Evolutionary conservation across 2,888 invertebrate genomes (phyloP).

Genomic region (Drosophila quinaria): DNA sequence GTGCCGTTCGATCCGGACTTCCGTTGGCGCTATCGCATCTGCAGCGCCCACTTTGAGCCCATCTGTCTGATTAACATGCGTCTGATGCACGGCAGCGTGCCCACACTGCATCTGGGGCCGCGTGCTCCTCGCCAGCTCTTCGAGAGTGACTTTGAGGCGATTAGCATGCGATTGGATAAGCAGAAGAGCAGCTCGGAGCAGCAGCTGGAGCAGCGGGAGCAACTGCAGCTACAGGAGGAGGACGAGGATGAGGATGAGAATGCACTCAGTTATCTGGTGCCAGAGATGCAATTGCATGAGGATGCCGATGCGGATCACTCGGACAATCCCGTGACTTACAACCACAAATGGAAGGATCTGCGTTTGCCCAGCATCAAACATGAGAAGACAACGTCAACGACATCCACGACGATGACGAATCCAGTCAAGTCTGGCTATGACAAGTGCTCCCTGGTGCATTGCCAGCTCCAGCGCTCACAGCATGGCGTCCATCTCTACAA

Average conservation of each 20-base stretch:
- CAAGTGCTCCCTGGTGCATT: constrained; percentile 70
- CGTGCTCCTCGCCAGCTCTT: constrained; percentile 61
- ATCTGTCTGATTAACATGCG: constrained; percentile 65
- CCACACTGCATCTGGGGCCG: constrained; percentile 69
- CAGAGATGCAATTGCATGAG: constrained; percentile 55
- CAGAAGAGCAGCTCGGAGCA: constrained; percentile 14
- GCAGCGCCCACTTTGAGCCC: constrained; percentile 75
- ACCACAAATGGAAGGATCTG: constrained; percentile 29
- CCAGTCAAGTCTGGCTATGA: constrained; percentile 73
- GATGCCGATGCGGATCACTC: constrained; percentile 19
- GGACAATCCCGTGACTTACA: constrained; percentile 4
- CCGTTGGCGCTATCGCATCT: constrained; percentile 79
- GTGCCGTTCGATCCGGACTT: constrained; percentile 66
- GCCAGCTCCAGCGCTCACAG: constrained; percentile 66
- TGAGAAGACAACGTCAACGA: constrained; percentile 18
- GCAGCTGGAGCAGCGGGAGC: not conserved
- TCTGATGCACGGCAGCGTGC: constrained; percentile 73
- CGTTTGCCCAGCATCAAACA: constrained; percentile 43
- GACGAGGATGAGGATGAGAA: constrained; percentile 32
- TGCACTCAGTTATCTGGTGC: constrained; percentile 39
- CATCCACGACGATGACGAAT: constrained; percentile 36
- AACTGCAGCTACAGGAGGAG: constrained; percentile 23
- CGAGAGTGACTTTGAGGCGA: constrained; percentile 60
- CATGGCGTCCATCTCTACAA: constrained; percentile 75
- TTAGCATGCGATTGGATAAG: constrained; percentile 50